A percentile compares a stretch with the other conserved stretches of the same genome.
phyloP scores from a whole-genome alignment of 2,888 invertebrate genomes.

The Lasioglossum marginatum region DNA sequence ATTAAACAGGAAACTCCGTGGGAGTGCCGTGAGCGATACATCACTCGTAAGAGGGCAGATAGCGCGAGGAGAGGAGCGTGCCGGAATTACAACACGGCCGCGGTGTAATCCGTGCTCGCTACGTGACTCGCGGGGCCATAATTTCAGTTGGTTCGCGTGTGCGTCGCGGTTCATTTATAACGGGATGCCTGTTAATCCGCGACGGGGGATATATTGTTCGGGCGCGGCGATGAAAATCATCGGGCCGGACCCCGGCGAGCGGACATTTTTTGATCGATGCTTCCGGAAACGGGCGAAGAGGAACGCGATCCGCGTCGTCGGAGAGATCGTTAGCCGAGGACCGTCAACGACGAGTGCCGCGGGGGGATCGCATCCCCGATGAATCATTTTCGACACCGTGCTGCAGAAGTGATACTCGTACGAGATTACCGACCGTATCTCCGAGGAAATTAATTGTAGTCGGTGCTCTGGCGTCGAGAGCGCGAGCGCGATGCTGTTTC shows the following conservation, averaged over 20 bases:
- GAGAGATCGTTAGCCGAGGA: conserved; percentile 17
- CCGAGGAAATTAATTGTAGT: conserved; percentile 32
- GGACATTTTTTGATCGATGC: conserved; percentile 27
- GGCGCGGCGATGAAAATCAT: background rate
- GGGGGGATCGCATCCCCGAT: conserved; percentile 2
- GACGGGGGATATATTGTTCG: background rate
- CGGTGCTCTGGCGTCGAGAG: background rate
- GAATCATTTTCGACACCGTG: conserved; percentile 24
- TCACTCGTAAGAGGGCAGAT: conserved; percentile 30
- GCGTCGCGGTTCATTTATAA: conserved; percentile 42
- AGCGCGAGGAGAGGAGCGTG: background rate
- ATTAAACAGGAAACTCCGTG: conserved; percentile 67
- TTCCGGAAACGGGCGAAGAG: background rate
- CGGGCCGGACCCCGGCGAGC: background rate
- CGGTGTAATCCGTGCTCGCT: conserved; percentile 29
- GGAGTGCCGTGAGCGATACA: conserved; percentile 58
- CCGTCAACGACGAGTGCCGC: background rate
- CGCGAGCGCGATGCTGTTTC: background rate
- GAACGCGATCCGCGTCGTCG: background rate
- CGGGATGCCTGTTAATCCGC: conserved; percentile 34
- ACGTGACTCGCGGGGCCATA: conserved; percentile 29
- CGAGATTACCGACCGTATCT: conserved; percentile 30
- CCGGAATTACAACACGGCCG: conserved; percentile 24
- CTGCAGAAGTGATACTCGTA: conserved; percentile 17
- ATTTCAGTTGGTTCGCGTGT: conserved; percentile 41